Conservation (phyloP, 2,113 vertebrate genomes). For the Aix galericulata region DNA sequence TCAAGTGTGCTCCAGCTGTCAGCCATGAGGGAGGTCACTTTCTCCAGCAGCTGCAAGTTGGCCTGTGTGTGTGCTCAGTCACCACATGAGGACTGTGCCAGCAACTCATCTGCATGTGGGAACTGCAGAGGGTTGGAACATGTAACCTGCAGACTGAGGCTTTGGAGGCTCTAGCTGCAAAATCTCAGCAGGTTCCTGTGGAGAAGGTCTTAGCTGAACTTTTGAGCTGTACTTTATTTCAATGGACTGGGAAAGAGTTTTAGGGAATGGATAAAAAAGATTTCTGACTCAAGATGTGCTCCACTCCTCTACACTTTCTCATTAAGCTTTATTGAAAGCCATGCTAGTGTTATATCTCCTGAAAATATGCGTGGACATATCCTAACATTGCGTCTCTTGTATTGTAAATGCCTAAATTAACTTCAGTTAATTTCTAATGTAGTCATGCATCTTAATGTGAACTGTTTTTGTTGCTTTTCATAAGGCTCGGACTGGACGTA, state of each 20-base stretch:
- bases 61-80: accelerated
- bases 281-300: not conserved
- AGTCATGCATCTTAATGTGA: not conserved
- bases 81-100: not conserved
- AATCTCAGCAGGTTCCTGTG: not conserved
- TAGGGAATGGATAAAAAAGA: not conserved
- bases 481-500: conserved; percentile 79
- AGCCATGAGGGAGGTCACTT: accelerated
- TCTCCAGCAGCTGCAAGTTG: not conserved
- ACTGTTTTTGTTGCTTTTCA: not conserved
- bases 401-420: not conserved
- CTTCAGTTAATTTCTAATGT: not conserved
- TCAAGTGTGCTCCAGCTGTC: not conserved
- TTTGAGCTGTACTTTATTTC: not conserved
- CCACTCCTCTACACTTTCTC: not conserved
- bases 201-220: not conserved
- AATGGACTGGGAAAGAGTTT: not conserved
- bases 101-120: accelerated
- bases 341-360: not conserved
- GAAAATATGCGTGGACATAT: not conserved
- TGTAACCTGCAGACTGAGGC: not conserved
- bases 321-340: not conserved
- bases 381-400: not conserved
- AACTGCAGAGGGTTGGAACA: not conserved
- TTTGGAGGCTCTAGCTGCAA: not conserved